These are phyloP conservation scores for Cistogaster globosa DNA, from an alignment of 2,888 invertebrate genomes.

Conservation along the genomic window DNA sequence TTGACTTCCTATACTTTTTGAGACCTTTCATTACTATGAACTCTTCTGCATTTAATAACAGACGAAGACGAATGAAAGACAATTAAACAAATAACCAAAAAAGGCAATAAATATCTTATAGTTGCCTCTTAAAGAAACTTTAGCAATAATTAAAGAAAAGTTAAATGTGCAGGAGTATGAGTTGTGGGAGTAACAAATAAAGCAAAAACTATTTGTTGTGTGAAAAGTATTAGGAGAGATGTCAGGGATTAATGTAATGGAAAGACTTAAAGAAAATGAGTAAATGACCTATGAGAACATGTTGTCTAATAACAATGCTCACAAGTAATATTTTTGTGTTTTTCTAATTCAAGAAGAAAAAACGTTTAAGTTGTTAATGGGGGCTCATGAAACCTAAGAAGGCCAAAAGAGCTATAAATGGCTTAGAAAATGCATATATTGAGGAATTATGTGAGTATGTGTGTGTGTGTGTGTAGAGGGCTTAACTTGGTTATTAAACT, in stretches of 20 bases:
- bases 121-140: conserved; percentile 10
- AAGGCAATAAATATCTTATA: not conserved
- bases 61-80: not conserved
- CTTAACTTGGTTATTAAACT: no score
- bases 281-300: conserved; percentile 40
- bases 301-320: not conserved
- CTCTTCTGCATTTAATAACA: conserved; percentile 30
- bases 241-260: conserved; percentile 55
- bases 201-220: conserved; percentile 33
- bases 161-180: not conserved
- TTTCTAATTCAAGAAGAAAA: not conserved
- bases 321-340: not conserved
- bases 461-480: no score
- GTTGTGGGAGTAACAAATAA: not conserved
- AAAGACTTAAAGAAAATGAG: conserved; percentile 36
- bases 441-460: no score
- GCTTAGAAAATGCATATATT: no score
- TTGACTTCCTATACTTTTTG: conserved; percentile 9
- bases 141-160: conserved; percentile 25
- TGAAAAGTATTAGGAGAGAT: conserved; percentile 40
- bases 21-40: not conserved
- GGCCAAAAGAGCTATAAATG: no score
- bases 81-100: not conserved
- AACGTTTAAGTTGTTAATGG: not conserved
- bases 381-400: no score